Base-by-base conservation (phyloP, 37 sponge, comb jelly and placozoan species). In the Haliclona indistincta region DNA sequence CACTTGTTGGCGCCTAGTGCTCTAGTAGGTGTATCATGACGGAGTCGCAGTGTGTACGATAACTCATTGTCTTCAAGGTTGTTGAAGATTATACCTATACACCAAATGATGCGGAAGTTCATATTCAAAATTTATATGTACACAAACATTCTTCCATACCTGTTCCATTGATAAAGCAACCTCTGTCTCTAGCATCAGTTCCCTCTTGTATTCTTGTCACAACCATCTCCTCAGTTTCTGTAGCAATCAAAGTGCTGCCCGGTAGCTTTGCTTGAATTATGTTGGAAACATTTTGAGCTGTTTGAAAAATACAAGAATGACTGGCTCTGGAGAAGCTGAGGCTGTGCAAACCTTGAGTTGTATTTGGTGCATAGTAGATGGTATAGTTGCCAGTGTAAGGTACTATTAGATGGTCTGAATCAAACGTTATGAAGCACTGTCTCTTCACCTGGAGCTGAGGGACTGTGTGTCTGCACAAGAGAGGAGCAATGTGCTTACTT, bases 121-220 rank as follows among this genome's bases (percentile, higher is more conserved):
- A 47, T 47, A 15, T 17, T 47, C 5, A 64, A 10, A 51, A 51
- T 19, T 51, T 20, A 20, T 19, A 61, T 11, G 7, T 30, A 61
- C 23, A 30, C 20, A 1, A n/a, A 30, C 1, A 30, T 20, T 22
- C 22, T 33, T 4, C 35, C 65, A 30, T 35, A 68, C 69, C 69
- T 40, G 69, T 23, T 68, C 69, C 69, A 68, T 68, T 68, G 3
- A 40, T 2, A 41, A 68, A 68, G 43, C 69, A 68, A 23, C 69
- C 69, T 4, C 29, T 43, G 33, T 1, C 32, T 26, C 69, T 40
- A 2, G 1, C 20, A 2, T 68, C 69, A 3, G 13, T 8, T 8
- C 13, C 13, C 60, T 58, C 60, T 26, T 7, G 11, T 25, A 58
- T 58, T 26, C 13, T 6, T n/a, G 6, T 8, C 7, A 58, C n/a